phyloP scores from a whole-genome alignment of 2,797 vertebrate genomes.

The Malacoraja senta region DNA sequence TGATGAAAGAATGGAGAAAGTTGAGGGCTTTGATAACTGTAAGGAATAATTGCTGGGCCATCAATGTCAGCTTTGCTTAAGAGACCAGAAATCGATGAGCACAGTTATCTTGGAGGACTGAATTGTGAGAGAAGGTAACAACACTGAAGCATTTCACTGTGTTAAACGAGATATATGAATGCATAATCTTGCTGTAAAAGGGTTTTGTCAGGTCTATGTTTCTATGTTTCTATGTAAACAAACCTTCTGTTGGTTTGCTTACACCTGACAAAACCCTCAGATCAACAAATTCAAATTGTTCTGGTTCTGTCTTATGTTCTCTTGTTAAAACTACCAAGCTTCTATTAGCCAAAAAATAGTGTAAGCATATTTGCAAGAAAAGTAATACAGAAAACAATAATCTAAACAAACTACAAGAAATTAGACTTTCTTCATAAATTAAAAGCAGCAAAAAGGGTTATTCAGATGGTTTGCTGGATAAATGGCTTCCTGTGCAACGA shows the following conservation, averaged over 20 bases:
- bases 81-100: too few species aligned
- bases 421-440: not conserved
- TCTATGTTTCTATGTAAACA: too few species aligned
- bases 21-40: too few species aligned
- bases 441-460: not conserved
- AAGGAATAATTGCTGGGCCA: too few species aligned
- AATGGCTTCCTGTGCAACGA: not conserved
- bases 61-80: too few species aligned
- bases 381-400: not conserved
- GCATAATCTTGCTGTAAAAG: not conserved
- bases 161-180: too few species aligned
- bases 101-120: too few species aligned
- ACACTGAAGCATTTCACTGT: too few species aligned
- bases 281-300: not conserved
- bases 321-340: not conserved
- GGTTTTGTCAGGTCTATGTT: too few species aligned
- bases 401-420: not conserved
- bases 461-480: not conserved
- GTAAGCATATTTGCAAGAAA: not conserved
- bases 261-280: not conserved
- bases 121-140: too few species aligned
- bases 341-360: not conserved
- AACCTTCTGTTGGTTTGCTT: not conserved
- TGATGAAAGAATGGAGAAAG: too few species aligned
- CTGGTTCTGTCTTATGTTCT: not conserved